Base-by-base conservation (phyloP, 2,797 vertebrate species). In the Neostethus bicornis region DNA sequence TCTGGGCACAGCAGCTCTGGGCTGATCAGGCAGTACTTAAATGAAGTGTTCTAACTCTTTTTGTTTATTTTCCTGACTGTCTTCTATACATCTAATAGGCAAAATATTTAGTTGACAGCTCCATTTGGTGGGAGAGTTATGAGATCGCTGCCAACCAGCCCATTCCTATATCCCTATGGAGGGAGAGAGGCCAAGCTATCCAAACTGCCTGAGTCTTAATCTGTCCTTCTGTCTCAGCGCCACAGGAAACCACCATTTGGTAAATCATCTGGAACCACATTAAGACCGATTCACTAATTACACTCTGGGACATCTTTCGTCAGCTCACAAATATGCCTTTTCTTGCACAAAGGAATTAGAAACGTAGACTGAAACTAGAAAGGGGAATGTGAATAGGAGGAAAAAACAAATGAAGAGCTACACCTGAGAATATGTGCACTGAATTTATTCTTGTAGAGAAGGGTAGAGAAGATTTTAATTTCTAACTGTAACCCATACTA, bases 61-160 rank as follows among this genome's bases (percentile, higher is more conserved):
- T 79, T 87, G 87, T 92, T 92, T 92, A 90, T 90, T 91, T 92
- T 92, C 80, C 71, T 84, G 70, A 81, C 63, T 85, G 90, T 87
- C 81, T 87, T 62, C 66, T 61, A 74, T 73, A 85, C 76, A 89
- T 90, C 86, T 89, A 91, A 90, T 89, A 91, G 85, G 90, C 90
- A 91, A 92, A 92, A 93, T 91, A 91, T 92, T 92, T 91, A 93
- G 86, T 88, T 88, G 90, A 92, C 91, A 91, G 87, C 73, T 87
- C 80, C 84, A 90, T 89, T 91, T 91, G 88, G 85, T 82, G 82
- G 87, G 88, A 91, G 90, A 92, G 87, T 90, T 88, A 87, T 88
- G 88, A 90, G 85, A 81, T 79, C 47, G 23, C 70, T 88, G 90
- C 88, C 88, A 91, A 91, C 84, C 80, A 26, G 77, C 70, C 77